Evolutionary conservation across 2,888 invertebrate genomes (phyloP).

Genomic region (Mesorhabditis belari): DNA sequence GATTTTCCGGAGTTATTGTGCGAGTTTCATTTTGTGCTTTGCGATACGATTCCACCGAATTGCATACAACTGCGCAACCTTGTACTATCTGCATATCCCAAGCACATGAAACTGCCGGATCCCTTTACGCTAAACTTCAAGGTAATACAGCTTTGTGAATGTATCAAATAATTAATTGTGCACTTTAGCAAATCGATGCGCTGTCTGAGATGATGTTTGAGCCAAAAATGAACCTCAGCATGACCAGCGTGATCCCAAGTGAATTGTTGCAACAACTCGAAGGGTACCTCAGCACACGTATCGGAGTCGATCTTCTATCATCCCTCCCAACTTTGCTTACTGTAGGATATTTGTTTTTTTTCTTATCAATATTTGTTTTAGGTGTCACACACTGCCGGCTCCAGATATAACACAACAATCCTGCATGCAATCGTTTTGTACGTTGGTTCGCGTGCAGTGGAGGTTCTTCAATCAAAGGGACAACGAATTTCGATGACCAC

Average conservation of each 20-base stretch:
- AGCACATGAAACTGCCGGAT: conserved; percentile 95
- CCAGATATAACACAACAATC: conserved; percentile 85
- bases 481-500: conserved; percentile 90
- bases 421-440: conserved; percentile 96
- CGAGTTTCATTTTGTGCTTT: conserved; percentile 97
- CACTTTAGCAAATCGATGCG: conserved; percentile 40
- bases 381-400: conserved; percentile 66
- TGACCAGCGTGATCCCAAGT: conserved; percentile 40
- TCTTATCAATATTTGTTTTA: conserved; percentile 58
- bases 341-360: conserved; percentile 32
- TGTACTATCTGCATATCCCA: conserved; percentile 91
- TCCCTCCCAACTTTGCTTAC: conserved; percentile 55
- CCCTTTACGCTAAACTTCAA: conserved; percentile 96
- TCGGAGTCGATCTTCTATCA: conserved; percentile 58
- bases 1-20: conserved; percentile 99
- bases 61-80: conserved; percentile 97
- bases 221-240: conserved; percentile 46
- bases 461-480: conserved; percentile 79
- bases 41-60: conserved; percentile 97
- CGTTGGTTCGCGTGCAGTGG: conserved; percentile 84
- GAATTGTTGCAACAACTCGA: conserved; percentile 70
- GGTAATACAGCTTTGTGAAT: conserved; percentile 10
- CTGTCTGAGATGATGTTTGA: conserved; percentile 50
- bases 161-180: too few species aligned
- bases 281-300: conserved; percentile 75